Evolutionary conservation across 2,113 vertebrate genomes (phyloP).

Genomic region (Cairina moschata): DNA sequence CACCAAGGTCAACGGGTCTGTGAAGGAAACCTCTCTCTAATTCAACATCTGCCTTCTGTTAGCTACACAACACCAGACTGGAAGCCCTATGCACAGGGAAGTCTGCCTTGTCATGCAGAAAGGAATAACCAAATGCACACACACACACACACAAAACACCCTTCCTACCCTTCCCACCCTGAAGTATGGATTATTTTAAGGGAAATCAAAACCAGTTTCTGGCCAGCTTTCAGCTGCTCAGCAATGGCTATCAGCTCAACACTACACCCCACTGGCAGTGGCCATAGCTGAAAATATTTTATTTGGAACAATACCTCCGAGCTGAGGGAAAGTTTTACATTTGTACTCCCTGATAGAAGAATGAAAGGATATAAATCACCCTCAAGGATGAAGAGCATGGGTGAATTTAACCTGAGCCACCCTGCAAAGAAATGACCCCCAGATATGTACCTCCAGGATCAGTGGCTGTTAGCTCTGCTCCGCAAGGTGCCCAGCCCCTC

Average conservation of each 20-base stretch:
- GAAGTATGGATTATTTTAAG: background rate
- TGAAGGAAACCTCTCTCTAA: background rate
- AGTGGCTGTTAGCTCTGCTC: background rate
- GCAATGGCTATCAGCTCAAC: slow-evolving; percentile 12
- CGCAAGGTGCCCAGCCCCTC: rapidly evolving
- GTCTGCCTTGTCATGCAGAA: background rate
- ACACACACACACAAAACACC: background rate
- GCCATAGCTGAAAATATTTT: background rate
- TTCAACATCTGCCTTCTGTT: background rate
- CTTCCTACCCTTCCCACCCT: background rate
- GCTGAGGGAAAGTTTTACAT: background rate
- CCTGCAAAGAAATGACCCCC: background rate
- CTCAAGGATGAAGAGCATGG: background rate
- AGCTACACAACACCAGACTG: background rate
- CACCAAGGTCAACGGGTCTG: background rate
- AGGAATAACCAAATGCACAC: background rate
- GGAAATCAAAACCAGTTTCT: background rate
- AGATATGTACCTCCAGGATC: background rate
- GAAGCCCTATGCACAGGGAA: background rate
- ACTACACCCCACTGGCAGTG: background rate
- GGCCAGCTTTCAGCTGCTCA: background rate
- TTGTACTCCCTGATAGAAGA: background rate
- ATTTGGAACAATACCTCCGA: background rate
- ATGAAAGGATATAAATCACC: background rate
- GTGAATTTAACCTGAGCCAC: background rate